Evolutionary conservation across 2,113 vertebrate genomes (phyloP).

Genomic region (Cephalopterus ornatus): DNA sequence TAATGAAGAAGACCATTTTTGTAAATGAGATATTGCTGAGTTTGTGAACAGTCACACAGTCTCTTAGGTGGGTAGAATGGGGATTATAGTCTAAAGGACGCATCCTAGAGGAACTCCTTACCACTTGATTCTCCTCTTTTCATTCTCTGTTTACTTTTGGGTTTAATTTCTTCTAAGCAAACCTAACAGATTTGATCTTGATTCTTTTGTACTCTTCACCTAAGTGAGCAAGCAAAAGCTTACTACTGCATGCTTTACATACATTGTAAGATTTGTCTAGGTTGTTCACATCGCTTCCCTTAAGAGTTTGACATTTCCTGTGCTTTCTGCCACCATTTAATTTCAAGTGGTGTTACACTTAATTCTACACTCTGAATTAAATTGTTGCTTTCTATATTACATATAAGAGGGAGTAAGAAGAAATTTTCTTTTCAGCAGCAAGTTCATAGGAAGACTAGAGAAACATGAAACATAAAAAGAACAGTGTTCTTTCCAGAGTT

Average conservation of each 20-base stretch:
- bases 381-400: background rate
- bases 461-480: background rate
- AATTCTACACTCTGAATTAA: background rate
- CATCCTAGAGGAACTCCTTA: background rate
- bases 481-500: background rate
- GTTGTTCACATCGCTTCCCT: background rate
- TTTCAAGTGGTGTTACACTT: background rate
- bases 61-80: background rate
- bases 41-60: background rate
- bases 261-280: background rate
- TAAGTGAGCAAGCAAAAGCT: background rate
- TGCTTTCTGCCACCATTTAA: background rate
- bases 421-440: background rate
- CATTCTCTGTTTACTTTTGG: background rate
- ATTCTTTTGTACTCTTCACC: background rate
- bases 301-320: background rate
- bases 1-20: background rate
- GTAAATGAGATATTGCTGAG: background rate
- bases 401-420: background rate
- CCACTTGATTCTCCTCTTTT: background rate
- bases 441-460: background rate
- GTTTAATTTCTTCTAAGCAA: background rate
- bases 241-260: background rate
- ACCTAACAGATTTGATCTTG: background rate
- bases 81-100: background rate